phyloP scores from a whole-genome alignment of 2,113 vertebrate species.

The Seriola aureovittata region DNA sequence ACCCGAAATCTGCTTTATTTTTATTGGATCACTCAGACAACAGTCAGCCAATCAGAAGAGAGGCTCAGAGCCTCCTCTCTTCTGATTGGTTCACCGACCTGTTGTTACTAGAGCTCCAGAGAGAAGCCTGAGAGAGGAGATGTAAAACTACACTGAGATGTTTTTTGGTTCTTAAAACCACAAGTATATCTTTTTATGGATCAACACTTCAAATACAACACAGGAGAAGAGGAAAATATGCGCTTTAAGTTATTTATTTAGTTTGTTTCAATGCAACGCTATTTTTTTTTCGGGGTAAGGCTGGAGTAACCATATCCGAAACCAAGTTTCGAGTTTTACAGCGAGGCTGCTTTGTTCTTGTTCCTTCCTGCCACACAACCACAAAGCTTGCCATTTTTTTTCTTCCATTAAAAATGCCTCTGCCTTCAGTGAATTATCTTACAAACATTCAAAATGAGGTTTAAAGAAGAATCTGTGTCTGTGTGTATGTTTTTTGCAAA shows the following conservation, averaged over 20 bases:
- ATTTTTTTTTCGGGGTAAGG: neutral
- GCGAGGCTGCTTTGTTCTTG: slow-evolving; percentile 46
- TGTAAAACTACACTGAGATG: too few relatives aligned
- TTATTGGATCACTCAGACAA: too few relatives aligned
- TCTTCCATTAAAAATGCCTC: slow-evolving; percentile 31
- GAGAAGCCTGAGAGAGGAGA: too few relatives aligned
- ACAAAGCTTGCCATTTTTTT: slow-evolving; percentile 25
- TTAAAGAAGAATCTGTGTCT: neutral
- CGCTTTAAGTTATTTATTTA: slow-evolving; percentile 33
- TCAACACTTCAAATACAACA: too few relatives aligned
- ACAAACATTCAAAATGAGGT: slow-evolving; percentile 10
- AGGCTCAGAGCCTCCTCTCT: too few relatives aligned
- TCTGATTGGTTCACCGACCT: too few relatives aligned
- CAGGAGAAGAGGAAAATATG: too few relatives aligned
- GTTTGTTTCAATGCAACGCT: slow-evolving; percentile 11
- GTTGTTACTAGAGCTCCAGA: too few relatives aligned
- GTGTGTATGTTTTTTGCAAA: neutral
- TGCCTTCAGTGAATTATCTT: slow-evolving; percentile 11
- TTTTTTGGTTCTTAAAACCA: too few relatives aligned
- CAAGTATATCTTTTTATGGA: too few relatives aligned
- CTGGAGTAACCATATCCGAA: slow-evolving; percentile 47
- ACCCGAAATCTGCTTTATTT: too few relatives aligned
- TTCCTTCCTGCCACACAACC: slow-evolving; percentile 49
- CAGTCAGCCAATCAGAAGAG: too few relatives aligned
- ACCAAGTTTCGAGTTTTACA: slow-evolving; percentile 24